Conservation (phyloP, 2,888 invertebrate species). For the Coronaproctus castanopsis region DNA sequence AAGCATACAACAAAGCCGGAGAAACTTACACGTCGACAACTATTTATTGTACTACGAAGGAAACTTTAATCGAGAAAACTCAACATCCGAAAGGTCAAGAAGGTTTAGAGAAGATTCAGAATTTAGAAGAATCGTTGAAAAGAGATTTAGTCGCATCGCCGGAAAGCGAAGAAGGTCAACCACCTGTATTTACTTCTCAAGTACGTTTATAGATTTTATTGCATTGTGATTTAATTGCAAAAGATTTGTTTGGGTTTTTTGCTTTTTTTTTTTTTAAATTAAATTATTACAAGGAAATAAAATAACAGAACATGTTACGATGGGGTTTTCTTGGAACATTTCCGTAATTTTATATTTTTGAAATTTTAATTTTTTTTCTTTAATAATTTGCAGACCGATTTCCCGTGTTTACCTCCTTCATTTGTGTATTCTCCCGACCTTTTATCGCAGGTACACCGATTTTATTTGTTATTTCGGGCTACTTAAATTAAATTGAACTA, state of each 20-base stretch:
- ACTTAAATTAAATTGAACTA: neutral
- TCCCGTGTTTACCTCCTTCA: conserved; percentile 5
- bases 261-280: too few relatives aligned
- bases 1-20: conserved; percentile 68
- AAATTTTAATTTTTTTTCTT: neutral
- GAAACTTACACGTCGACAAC: conserved; percentile 85
- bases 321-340: neutral
- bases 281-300: too few relatives aligned
- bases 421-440: conserved; percentile 10
- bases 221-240: neutral
- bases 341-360: neutral
- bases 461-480: too few relatives aligned
- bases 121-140: conserved; percentile 66
- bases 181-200: conserved; percentile 68
- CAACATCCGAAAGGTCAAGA: conserved; percentile 91
- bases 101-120: conserved; percentile 75
- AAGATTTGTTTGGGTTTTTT: neutral
- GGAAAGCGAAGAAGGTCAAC: conserved; percentile 57
- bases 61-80: conserved; percentile 63
- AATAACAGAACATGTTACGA: neutral
- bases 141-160: conserved; percentile 44
- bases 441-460: conserved; percentile 5
- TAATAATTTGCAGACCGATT: conserved; percentile 4
- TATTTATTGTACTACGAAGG: conserved; percentile 60
- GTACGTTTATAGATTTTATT: conserved; percentile 18